Percentiles rank a stretch among this genome's conserved stretches.
Evolutionary conservation across 1,140 invertebrate genomes (phyloP).

Genomic region (Pseudomyrmex flavicornis): DNA sequence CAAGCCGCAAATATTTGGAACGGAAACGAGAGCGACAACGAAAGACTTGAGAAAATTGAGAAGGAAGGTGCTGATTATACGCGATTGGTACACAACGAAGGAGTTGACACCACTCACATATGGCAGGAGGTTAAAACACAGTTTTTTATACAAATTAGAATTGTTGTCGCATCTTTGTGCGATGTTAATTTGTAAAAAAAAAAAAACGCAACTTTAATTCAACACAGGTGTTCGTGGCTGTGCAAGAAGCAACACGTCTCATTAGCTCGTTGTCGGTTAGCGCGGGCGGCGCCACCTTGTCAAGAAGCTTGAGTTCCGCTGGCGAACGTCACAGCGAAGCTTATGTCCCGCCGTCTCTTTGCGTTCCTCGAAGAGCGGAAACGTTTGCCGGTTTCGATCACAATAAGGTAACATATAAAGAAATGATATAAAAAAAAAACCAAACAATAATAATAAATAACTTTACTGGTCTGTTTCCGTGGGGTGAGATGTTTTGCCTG

Average conservation of each 20-base stretch:
- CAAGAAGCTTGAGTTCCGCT: conserved; percentile 95
- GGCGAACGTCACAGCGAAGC: conserved; percentile 94
- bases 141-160: background rate
- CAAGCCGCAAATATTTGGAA: conserved; percentile 87
- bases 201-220: background rate
- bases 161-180: background rate
- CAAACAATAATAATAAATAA: too few relatives aligned
- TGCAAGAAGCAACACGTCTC: conserved; percentile 89
- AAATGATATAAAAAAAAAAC: background rate
- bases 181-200: background rate
- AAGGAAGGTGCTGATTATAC: conserved; percentile 82
- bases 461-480: too few relatives aligned
- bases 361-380: conserved; percentile 93
- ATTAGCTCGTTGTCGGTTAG: conserved; percentile 88
- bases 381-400: conserved; percentile 98
- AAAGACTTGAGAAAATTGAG: conserved; percentile 75
- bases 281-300: conserved; percentile 90
- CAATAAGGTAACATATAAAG: conserved; percentile 81
- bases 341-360: conserved; percentile 92
- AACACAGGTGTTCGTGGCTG: conserved; percentile 79
- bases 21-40: conserved; percentile 77
- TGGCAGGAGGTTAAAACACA: conserved; percentile 79
- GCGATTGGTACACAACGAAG: conserved; percentile 79
- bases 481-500: too few relatives aligned
- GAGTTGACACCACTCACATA: conserved; percentile 78